Conservation (phyloP, 2,888 invertebrate genomes). For the Hyposoter dolosus region DNA sequence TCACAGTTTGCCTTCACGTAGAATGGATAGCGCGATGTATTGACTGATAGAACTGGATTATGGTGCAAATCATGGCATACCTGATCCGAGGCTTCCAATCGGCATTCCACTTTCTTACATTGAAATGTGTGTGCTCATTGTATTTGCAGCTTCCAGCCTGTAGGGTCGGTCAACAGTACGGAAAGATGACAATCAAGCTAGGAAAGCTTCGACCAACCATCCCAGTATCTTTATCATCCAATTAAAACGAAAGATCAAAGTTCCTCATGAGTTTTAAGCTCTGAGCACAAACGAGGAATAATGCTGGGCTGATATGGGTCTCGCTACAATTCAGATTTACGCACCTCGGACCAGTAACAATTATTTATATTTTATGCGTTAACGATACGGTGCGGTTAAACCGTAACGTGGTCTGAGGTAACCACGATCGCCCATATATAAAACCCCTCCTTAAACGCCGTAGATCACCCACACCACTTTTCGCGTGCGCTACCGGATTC, state of each 20-base stretch:
- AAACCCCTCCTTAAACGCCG: slow-evolving; percentile 23
- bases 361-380: slow-evolving; percentile 36
- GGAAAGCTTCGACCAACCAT: not conserved
- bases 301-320: slow-evolving; percentile 10
- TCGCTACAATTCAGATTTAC: not conserved
- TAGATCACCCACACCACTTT: slow-evolving; percentile 44
- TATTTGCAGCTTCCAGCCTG: not conserved
- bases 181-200: not conserved
- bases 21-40: slow-evolving; percentile 24
- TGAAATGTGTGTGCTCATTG: not conserved
- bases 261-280: not conserved
- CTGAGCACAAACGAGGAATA: not conserved
- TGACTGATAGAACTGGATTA: not conserved
- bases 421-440: slow-evolving; percentile 55
- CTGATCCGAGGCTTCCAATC: not conserved
- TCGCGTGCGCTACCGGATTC: slow-evolving; percentile 41
- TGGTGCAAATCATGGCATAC: not conserved
- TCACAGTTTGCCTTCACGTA: slow-evolving; percentile 4
- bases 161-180: not conserved
- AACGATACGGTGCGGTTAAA: slow-evolving; percentile 39
- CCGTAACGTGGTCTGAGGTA: slow-evolving; percentile 44
- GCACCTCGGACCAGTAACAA: not conserved
- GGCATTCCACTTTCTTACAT: not conserved
- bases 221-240: too few species aligned
- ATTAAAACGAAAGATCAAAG: not conserved